Percentiles rank a stretch among this genome's conserved stretches.
These are phyloP conservation scores for Chrosomus eos DNA, from an alignment of 2,797 vertebrate genomes.

Conservation along the genomic window DNA sequence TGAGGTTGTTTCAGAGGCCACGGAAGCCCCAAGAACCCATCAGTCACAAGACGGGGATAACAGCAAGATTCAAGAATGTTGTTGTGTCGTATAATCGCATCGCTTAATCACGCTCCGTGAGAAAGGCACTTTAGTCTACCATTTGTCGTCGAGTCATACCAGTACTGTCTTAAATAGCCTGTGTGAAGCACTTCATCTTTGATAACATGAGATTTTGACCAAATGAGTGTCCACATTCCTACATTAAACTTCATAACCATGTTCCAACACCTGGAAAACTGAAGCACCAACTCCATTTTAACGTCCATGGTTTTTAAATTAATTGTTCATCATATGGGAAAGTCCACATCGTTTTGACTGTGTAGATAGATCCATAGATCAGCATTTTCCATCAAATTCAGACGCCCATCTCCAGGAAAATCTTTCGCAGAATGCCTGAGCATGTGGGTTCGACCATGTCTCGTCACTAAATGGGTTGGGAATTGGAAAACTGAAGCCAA, in stretches of 20 bases:
- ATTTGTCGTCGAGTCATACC: not conserved
- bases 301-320: not conserved
- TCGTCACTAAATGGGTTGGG: not conserved
- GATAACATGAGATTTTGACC: not conserved
- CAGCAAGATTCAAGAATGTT: not conserved
- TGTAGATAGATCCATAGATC: not conserved
- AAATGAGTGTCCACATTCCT: not conserved
- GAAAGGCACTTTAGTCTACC: not conserved
- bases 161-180: not conserved
- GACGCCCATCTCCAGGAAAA: not conserved
- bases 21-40: not conserved
- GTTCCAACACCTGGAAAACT: not conserved
- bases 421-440: not conserved
- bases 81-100: no score
- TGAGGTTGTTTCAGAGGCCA: not conserved
- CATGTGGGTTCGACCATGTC: not conserved
- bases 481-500: constrained; percentile 18
- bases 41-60: not conserved
- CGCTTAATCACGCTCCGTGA: no score
- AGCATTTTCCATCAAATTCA: not conserved
- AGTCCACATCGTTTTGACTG: not conserved
- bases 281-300: not conserved
- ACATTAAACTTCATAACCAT: not conserved
- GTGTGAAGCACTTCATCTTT: no score
- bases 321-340: not conserved